Percentiles rank a stretch among this genome's conserved stretches.
Evolutionary conservation across 2,797 vertebrate genomes (phyloP).

Genomic region (Scolopax bukidnonensis): DNA sequence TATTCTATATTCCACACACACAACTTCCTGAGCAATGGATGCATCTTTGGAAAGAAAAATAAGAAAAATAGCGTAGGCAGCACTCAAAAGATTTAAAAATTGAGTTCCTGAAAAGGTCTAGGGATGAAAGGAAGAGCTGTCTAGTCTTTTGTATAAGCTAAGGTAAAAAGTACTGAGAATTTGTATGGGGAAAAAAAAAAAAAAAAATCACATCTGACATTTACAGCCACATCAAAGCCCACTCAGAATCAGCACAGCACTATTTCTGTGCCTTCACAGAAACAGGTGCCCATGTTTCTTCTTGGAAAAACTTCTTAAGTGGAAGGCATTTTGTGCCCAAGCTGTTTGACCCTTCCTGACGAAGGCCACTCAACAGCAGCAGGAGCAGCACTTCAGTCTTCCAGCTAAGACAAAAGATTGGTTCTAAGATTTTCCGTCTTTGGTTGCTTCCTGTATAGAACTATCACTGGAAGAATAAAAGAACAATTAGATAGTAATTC

Average conservation of each 20-base stretch:
- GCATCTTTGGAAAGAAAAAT: background rate
- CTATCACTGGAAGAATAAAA: background rate
- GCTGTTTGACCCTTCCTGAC: background rate
- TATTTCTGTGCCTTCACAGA: background rate
- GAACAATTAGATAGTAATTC: background rate
- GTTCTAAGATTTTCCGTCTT: background rate
- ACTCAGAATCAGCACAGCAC: background rate
- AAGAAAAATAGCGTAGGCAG: background rate
- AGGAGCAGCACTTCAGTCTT: background rate
- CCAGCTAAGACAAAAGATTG: background rate
- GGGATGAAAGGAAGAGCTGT: background rate
- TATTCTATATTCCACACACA: background rate
- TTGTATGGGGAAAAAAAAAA: background rate
- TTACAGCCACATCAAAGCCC: slow-evolving; percentile 8
- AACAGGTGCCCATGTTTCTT: background rate
- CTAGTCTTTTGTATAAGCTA: background rate
- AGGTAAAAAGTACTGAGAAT: background rate
- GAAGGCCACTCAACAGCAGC: background rate
- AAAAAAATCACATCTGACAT: background rate
- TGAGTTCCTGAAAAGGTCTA: background rate
- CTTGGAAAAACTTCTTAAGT: slow-evolving; percentile 1
- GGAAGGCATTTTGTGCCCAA: background rate
- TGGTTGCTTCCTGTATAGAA: background rate
- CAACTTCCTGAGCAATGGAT: background rate
- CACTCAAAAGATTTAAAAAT: background rate